Evolutionary conservation across 2,113 vertebrate genomes (phyloP).

Genomic region (Nipponia nippon): DNA sequence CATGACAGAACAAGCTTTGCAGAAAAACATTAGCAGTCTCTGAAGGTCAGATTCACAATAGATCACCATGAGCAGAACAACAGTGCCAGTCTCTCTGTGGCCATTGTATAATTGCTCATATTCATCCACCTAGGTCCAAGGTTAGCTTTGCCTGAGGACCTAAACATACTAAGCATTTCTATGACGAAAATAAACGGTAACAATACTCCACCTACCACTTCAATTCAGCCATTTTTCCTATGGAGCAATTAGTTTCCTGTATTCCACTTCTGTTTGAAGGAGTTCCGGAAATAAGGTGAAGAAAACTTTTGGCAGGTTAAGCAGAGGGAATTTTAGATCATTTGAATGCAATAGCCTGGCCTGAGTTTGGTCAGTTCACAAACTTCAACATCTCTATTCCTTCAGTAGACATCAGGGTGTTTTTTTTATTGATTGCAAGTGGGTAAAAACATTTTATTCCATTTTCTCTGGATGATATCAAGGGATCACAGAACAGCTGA

Average conservation of each 20-base stretch:
- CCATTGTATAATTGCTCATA: background rate
- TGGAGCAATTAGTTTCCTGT: background rate
- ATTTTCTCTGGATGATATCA: background rate
- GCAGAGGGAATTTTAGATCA: background rate
- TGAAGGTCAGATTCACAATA: background rate
- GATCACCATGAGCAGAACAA: background rate
- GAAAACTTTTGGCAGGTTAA: background rate
- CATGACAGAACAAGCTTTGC: background rate
- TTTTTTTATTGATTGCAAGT: background rate
- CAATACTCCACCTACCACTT: background rate
- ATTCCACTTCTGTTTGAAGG: background rate
- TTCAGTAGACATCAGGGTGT: background rate
- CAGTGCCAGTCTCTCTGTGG: background rate
- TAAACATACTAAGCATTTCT: background rate
- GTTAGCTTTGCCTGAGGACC: background rate
- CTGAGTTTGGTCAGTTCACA: background rate
- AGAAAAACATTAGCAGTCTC: background rate
- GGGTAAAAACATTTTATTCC: fast-evolving
- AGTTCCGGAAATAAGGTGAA: background rate
- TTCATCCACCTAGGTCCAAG: background rate
- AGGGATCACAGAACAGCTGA: background rate
- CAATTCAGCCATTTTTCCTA: background rate
- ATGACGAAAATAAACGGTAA: background rate
- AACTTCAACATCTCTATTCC: background rate
- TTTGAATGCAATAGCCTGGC: background rate